A percentile compares a stretch with the other conserved stretches of the same genome.
phyloP scores from a whole-genome alignment of 2,888 invertebrate species.

The Epirrhoe tristata region DNA sequence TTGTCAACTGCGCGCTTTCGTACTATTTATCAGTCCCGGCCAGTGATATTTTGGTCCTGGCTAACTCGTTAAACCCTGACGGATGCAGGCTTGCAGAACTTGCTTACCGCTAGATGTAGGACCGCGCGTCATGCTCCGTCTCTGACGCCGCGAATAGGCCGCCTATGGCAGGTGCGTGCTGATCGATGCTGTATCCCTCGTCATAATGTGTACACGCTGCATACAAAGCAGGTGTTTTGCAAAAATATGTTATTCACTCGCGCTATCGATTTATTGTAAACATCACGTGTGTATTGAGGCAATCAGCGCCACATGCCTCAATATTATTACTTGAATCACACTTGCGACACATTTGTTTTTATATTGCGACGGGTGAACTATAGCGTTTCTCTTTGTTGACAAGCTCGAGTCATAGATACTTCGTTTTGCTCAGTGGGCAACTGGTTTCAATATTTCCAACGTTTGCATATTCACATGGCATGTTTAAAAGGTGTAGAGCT shows the following conservation, averaged over 20 bases:
- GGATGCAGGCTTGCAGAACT: too few relatives aligned
- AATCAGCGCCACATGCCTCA: background rate
- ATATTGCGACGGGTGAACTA: background rate
- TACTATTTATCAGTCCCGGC: too few relatives aligned
- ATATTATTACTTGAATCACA: background rate
- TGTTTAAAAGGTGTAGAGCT: background rate
- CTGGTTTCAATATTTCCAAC: background rate
- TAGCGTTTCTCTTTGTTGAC: background rate
- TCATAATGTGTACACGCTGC: background rate
- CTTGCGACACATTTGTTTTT: background rate
- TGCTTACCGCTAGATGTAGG: conserved; percentile 4
- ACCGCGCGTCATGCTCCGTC: background rate
- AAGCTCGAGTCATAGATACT: background rate
- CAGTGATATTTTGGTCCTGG: too few relatives aligned
- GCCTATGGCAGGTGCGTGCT: conserved; percentile 29
- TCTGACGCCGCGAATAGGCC: conserved; percentile 23
- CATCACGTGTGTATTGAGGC: background rate
- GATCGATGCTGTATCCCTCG: conserved; percentile 19
- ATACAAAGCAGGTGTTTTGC: conserved; percentile 5
- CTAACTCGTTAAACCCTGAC: too few relatives aligned
- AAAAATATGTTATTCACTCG: conserved; percentile 1
- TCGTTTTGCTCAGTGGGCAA: background rate
- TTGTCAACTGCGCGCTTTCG: too few relatives aligned
- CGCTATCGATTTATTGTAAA: conserved; percentile 10
- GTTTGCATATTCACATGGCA: background rate